Conservation (phyloP, 2,797 vertebrate species). For the Lemur catta region DNA sequence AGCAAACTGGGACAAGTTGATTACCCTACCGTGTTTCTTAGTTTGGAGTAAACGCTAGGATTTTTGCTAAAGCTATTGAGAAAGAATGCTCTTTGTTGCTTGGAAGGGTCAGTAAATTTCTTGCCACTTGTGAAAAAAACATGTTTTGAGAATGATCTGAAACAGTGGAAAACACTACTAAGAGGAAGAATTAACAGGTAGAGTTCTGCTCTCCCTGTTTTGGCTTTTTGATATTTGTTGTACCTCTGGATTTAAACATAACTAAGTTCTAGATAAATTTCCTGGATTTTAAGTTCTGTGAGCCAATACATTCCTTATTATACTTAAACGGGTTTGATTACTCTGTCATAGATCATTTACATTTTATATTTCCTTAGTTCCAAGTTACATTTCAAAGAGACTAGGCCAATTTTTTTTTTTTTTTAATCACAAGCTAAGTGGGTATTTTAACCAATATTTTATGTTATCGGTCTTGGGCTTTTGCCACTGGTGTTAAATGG, state of each 20-base stretch:
- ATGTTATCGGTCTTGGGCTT: background rate
- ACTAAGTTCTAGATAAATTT: background rate
- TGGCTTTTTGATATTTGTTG: background rate
- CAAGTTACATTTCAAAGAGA: background rate
- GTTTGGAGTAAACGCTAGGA: background rate
- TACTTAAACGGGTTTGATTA: background rate
- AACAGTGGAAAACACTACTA: background rate
- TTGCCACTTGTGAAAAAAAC: background rate
- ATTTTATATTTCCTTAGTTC: background rate
- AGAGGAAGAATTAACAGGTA: background rate
- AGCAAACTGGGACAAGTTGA: background rate
- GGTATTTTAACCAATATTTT: background rate
- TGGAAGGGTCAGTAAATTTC: background rate
- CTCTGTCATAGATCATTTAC: background rate
- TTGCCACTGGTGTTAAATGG: background rate
- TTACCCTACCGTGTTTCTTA: background rate
- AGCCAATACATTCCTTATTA: background rate
- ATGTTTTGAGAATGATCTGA: background rate
- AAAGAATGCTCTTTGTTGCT: background rate
- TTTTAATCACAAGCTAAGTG: background rate
- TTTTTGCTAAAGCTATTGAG: background rate
- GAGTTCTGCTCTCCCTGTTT: background rate
- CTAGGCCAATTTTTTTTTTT: background rate
- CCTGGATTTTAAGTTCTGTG: background rate
- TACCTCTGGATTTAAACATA: background rate